Base-by-base conservation (phyloP, 2,888 invertebrate species). In the Drosophila merina region DNA sequence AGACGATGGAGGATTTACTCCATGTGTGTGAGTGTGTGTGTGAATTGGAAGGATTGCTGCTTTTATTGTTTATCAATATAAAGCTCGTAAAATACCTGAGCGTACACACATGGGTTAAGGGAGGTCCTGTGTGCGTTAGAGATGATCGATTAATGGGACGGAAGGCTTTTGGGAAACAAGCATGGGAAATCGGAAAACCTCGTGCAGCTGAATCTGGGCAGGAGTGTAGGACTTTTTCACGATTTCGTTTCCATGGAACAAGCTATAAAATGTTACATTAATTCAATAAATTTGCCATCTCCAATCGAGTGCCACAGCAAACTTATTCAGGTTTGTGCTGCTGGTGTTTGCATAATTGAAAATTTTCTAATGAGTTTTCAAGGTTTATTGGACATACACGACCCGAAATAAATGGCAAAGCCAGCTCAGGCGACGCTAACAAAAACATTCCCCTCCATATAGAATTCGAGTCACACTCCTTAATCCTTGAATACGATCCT, bases 61-160 rank as follows among this genome's bases (percentile, higher is more conserved):
- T 85, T 83, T 83, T 83, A 83, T 83, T 83, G 85, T 83, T 83
- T 83, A 82, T 83, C 82, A 73, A 83, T 79, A 82, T 73, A 76
- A 75, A 73, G 69, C 79, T 81, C 85, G 72, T 85, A 82, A 81
- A 82, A 85, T 72, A 83, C 82, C 62, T 71, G 75, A 70, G 64
- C 63, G 60, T 59, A 80, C 20, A 47, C 26, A 52, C 36, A 51
- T 36, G 49, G 45, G 44, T 30, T 50, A 25, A 50, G 67, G 40
- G 7, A 26, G 36, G 52, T 36, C 42, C 42, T 14, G 40, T 56
- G 50, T 58, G 57, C 45, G 47, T 58, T 52, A 68, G 77, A 56
- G 69, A 70, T 70, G 69, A 50, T 69, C 69, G 40, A 68, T 64
- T 62, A 62, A 62, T 64, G 51, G 20, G 26, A 14, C 26, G 4